Base-by-base conservation (phyloP, 2,113 vertebrate genomes). In the Hyperopisus bebe region DNA sequence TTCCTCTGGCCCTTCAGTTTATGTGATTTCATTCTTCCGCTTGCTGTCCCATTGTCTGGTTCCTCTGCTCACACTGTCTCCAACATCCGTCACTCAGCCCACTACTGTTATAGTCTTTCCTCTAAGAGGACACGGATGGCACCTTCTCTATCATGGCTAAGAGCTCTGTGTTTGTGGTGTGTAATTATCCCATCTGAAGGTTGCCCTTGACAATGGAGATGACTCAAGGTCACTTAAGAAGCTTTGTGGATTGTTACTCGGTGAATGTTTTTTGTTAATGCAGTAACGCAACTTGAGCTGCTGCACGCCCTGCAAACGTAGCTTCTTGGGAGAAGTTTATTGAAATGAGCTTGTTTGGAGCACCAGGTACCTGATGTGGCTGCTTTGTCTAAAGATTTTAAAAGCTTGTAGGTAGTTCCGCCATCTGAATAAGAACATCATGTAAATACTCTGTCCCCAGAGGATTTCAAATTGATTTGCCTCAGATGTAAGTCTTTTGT, bases 381-480 rank as follows among this genome's bases (percentile, higher is more conserved):
- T 46, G 39, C 53, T 27, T 50, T 53, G 80, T 46, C 15, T 89
- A 31, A 84, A 89, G 47, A 15, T 35, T 89, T 89, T 89, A 82
- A 50, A 89, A 24, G 77, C 74, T 39, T 42, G 77, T 55, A 39
- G 47, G 77, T 42, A 83, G 50, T 39, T 13, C 88, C 13, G 24
- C 39, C 50, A 42, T 77, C 31, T 77, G 74, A 44, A 27, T 24
- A 19, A 89, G 80, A 62, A n/a, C 89, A 48, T 17, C 53, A 50
- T 58, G 66, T 83, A 74, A 80, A 53, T 55, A 31, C 4, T 5
- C 44, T 83, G 80, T 66, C 53, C 50, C 6, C 55, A 85, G 44
- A 42, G 89, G 19, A 89, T 39, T 85, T 89, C 39, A 39, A 51
- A 90, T 89, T 50, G 19, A 55, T 48, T 84, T 85, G 13, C 74